phyloP scores from a whole-genome alignment of 2,797 vertebrate genomes.

The Protonibea diacanthus region DNA sequence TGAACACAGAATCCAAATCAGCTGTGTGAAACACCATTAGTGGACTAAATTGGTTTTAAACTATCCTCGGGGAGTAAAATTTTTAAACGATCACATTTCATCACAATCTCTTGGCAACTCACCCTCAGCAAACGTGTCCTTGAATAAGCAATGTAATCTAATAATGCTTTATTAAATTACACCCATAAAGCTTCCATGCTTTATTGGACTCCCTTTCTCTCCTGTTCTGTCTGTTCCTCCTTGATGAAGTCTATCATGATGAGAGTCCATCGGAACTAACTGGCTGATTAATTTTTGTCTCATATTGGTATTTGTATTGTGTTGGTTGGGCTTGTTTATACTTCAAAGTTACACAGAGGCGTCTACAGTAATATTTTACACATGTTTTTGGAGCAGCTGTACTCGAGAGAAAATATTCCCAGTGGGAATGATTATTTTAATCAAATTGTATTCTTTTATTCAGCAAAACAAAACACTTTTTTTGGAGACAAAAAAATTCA shows the following conservation, averaged over 20 bases:
- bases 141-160: constrained; percentile 45
- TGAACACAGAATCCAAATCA: constrained; percentile 9
- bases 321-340: neutral
- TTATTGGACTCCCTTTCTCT: constrained; percentile 2
- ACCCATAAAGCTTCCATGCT: constrained; percentile 6
- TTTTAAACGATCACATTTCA: constrained; percentile 37
- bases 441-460: neutral
- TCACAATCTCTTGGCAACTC: constrained; percentile 19
- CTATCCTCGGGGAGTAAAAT: constrained; percentile 15
- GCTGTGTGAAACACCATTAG: constrained; percentile 21
- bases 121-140: constrained; percentile 29
- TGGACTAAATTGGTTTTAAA: constrained; percentile 40
- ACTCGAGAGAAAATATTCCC: neutral
- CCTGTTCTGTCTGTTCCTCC: constrained; percentile 7
- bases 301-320: neutral
- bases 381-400: neutral
- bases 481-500: neutral
- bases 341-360: neutral
- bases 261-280: constrained; percentile 16
- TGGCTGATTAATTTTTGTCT: constrained; percentile 6
- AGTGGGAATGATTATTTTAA: neutral
- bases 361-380: neutral
- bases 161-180: constrained; percentile 48
- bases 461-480: neutral
- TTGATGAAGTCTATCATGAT: constrained; percentile 21